phyloP scores from a whole-genome alignment of 2,797 vertebrate genomes.

The Bradypodion pumilum region DNA sequence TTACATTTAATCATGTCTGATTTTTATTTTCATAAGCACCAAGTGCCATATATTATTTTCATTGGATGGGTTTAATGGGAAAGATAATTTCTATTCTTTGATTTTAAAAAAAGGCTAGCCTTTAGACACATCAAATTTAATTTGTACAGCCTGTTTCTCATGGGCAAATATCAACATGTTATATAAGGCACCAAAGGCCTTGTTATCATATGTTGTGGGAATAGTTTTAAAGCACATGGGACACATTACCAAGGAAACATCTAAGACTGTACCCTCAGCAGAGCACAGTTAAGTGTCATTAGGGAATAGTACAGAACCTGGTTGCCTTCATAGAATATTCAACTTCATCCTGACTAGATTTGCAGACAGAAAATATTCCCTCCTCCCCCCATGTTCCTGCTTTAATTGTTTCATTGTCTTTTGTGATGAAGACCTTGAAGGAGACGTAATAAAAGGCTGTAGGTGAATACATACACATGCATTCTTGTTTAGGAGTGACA shows the following conservation, averaged over 20 bases:
- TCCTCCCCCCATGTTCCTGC: neutral
- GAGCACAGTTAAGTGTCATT: slow-evolving; percentile 27
- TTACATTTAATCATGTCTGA: slow-evolving; percentile 3
- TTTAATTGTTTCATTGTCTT: neutral
- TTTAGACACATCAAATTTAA: neutral
- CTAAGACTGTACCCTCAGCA: neutral
- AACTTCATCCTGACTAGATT: neutral
- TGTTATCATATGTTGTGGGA: slow-evolving; percentile 1
- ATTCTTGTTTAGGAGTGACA: neutral
- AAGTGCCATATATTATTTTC: neutral
- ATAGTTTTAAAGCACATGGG: neutral
- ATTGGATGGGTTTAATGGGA: slow-evolving; percentile 23
- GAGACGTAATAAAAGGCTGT: neutral
- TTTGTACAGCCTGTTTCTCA: slow-evolving; percentile 36
- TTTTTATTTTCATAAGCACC: neutral
- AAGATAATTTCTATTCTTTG: neutral
- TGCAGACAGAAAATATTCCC: neutral
- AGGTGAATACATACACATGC: too few species aligned
- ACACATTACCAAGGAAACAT: slow-evolving; percentile 13
- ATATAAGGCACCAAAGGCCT: neutral
- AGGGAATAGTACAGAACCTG: neutral
- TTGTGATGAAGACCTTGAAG: neutral
- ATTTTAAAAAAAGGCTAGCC: slow-evolving; percentile 7
- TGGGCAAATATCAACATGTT: slow-evolving; percentile 28
- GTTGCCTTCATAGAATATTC: neutral